Evolutionary conservation across 2,888 invertebrate species (phyloP).

Genomic region (Zygothrica quintamaculata): DNA sequence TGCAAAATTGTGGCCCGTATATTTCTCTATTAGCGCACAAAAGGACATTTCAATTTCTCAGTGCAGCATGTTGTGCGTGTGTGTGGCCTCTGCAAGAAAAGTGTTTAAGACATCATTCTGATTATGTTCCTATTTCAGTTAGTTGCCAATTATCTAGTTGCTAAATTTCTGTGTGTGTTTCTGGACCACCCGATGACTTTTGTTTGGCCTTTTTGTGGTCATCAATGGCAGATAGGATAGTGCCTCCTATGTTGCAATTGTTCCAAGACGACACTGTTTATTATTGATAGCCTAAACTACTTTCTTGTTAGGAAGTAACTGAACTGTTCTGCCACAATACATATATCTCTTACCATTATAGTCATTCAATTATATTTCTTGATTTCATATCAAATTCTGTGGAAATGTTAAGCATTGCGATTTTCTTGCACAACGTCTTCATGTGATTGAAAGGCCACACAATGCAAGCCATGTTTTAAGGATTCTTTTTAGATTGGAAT

Average conservation of each 20-base stretch:
- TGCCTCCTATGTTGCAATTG: slow-evolving; percentile 72
- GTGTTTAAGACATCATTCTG: slow-evolving; percentile 27
- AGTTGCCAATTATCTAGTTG: slow-evolving; percentile 69
- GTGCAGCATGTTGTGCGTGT: slow-evolving; percentile 50
- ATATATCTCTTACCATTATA: slow-evolving; percentile 33
- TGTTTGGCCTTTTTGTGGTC: slow-evolving; percentile 79
- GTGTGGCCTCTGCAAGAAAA: slow-evolving; percentile 61
- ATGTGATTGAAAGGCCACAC: background rate
- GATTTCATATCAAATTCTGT: slow-evolving; percentile 29
- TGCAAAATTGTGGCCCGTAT: slow-evolving; percentile 72
- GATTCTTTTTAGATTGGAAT: too few relatives aligned
- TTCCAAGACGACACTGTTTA: slow-evolving; percentile 53
- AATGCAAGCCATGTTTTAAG: too few relatives aligned
- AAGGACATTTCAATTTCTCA: slow-evolving; percentile 71
- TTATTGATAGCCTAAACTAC: slow-evolving; percentile 74
- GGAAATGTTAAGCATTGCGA: slow-evolving; percentile 31
- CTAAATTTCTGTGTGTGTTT: too few relatives aligned
- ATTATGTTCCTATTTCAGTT: slow-evolving; percentile 11
- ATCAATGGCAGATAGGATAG: slow-evolving; percentile 67
- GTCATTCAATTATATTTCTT: slow-evolving; percentile 22
- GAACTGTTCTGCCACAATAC: slow-evolving; percentile 57
- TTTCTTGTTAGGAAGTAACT: slow-evolving; percentile 69
- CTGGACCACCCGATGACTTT: slow-evolving; percentile 70
- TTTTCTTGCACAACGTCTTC: slow-evolving; percentile 13
- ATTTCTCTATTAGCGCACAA: slow-evolving; percentile 76